phyloP scores from a whole-genome alignment of 2,888 invertebrate species.

The Eucera pruinosa region DNA sequence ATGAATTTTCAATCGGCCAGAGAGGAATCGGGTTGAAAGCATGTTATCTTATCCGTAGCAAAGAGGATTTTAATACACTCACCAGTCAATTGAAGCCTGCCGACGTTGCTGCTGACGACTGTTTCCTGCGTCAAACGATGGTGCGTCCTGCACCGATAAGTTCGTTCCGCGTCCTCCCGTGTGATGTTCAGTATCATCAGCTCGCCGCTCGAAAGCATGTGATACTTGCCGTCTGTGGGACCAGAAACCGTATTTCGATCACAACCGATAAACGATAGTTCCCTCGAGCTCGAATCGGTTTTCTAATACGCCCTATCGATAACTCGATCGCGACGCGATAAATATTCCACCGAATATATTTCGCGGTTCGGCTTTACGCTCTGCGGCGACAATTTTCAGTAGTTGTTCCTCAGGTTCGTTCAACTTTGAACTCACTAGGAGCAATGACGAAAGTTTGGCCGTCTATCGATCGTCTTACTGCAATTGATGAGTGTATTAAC shows the following conservation, averaged over 20 bases:
- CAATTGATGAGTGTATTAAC: slow-evolving; percentile 53
- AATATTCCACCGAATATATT: not conserved
- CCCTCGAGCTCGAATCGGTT: not conserved
- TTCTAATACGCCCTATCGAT: too few relatives aligned
- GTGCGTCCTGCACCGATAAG: slow-evolving; percentile 87
- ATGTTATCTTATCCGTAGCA: slow-evolving; percentile 17
- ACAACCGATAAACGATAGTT: not conserved
- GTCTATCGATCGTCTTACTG: slow-evolving; percentile 45
- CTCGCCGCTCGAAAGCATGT: slow-evolving; percentile 87
- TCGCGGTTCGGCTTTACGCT: not conserved
- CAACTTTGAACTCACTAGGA: slow-evolving; percentile 25
- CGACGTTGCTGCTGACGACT: slow-evolving; percentile 86
- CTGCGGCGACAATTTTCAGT: not conserved
- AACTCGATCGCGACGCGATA: not conserved
- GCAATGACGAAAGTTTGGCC: slow-evolving; percentile 33
- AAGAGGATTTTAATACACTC: slow-evolving; percentile 70
- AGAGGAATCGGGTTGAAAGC: not conserved
- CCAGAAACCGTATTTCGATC: slow-evolving; percentile 27
- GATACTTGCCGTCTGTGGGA: slow-evolving; percentile 86
- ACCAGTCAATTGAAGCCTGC: slow-evolving; percentile 87
- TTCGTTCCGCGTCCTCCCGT: slow-evolving; percentile 86
- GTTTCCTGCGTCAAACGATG: slow-evolving; percentile 87
- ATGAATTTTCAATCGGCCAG: slow-evolving; percentile 40
- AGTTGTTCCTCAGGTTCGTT: slow-evolving; percentile 17
- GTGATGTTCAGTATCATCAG: slow-evolving; percentile 87